Conservation (phyloP, 2,888 invertebrate species). For the Noctua janthina region DNA sequence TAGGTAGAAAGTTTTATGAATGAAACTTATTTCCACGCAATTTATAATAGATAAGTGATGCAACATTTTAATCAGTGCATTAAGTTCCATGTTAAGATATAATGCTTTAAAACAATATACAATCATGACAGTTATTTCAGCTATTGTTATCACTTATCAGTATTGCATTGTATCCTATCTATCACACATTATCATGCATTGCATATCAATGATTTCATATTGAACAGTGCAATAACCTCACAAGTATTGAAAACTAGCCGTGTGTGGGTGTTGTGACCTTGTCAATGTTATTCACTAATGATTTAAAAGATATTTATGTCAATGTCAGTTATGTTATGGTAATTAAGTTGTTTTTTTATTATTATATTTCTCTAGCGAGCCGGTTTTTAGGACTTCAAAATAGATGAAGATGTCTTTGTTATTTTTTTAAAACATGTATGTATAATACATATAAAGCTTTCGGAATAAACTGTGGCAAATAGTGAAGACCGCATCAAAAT, state of each 20-base stretch:
- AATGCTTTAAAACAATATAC: conserved; percentile 14
- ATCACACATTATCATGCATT: conserved; percentile 24
- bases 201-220: conserved; percentile 45
- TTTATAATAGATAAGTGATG: too few species aligned
- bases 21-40: not conserved
- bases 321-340: conserved; percentile 44
- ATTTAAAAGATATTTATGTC: conserved; percentile 39
- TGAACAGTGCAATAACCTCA: conserved; percentile 49
- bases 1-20: conserved; percentile 2
- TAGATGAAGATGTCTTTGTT: not conserved
- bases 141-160: conserved; percentile 31
- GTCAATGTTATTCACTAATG: conserved; percentile 37
- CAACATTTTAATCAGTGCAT: conserved; percentile 3
- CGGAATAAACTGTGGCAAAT: not conserved
- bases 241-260: not conserved
- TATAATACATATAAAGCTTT: not conserved
- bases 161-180: conserved; percentile 36
- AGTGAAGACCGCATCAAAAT: not conserved
- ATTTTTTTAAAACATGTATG: not conserved
- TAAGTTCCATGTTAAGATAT: conserved; percentile 7
- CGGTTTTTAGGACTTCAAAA: not conserved
- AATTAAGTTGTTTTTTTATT: conserved; percentile 4
- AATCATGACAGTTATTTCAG: conserved; percentile 28
- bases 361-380: not conserved
- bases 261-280: conserved; percentile 48